Conservation (phyloP, 2,888 invertebrate genomes). For the Nephrocerus scutellatus region DNA sequence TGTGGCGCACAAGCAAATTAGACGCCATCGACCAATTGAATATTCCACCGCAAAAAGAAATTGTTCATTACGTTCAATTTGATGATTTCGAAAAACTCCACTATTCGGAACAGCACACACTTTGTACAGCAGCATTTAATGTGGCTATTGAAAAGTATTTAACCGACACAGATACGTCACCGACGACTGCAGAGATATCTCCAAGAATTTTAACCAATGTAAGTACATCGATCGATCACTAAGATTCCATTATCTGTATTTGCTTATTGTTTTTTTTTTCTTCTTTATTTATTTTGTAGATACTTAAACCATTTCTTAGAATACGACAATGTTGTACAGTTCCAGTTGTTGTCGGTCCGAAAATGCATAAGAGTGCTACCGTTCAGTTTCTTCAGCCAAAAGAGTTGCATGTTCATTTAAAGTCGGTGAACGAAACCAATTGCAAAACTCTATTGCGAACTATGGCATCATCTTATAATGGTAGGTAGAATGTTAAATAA, state of each 20-base stretch:
- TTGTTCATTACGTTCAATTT: conserved; percentile 56
- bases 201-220: conserved; percentile 35
- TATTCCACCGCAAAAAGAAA: conserved; percentile 57
- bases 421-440: conserved; percentile 54
- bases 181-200: conserved; percentile 49
- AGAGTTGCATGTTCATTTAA: conserved; percentile 60
- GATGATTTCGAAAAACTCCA: conserved; percentile 68
- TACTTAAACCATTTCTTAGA: conserved; percentile 58
- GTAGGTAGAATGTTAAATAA: conserved; percentile 34
- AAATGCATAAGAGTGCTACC: no score
- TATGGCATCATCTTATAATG: conserved; percentile 60
- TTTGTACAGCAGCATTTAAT: conserved; percentile 50
- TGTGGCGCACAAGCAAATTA: conserved; percentile 64
- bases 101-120: conserved; percentile 57
- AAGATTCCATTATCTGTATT: not conserved
- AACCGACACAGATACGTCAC: conserved; percentile 28
- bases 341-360: conserved; percentile 51
- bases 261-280: conserved; percentile 6
- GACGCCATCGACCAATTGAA: conserved; percentile 61
- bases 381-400: conserved; percentile 53
- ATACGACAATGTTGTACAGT: conserved; percentile 67
- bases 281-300: conserved; percentile 21
- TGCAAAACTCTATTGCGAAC: conserved; percentile 59
- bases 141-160: conserved; percentile 42
- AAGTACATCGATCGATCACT: conserved; percentile 1